Conservation (phyloP, 2,797 vertebrate species). For the Euthynnus affinis region DNA sequence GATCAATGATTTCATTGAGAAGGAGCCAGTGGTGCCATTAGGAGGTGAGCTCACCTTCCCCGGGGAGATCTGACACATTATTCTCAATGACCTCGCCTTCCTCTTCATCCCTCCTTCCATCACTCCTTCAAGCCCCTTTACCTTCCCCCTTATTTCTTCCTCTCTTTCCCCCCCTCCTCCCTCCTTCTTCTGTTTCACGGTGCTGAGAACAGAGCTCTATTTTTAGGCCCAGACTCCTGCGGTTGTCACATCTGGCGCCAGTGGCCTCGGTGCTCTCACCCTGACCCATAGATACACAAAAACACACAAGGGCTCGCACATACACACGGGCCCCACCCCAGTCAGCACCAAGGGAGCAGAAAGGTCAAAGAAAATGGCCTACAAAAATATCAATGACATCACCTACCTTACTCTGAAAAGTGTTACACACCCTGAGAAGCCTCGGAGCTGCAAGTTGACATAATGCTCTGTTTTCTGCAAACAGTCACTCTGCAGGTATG, state of each 20-base stretch:
- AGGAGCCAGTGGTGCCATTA: constrained; percentile 83
- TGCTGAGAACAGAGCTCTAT: constrained; percentile 87
- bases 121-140: constrained; percentile 46
- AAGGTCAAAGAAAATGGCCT: constrained; percentile 78
- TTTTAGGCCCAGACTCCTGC: constrained; percentile 87
- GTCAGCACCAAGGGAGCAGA: constrained; percentile 64
- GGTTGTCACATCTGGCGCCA: constrained; percentile 89
- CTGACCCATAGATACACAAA: constrained; percentile 78
- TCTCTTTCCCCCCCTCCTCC: constrained; percentile 47
- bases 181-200: constrained; percentile 72
- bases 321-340: constrained; percentile 66
- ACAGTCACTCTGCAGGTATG: constrained; percentile 55
- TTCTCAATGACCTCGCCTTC: constrained; percentile 80
- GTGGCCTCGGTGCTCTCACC: constrained; percentile 80
- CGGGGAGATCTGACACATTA: constrained; percentile 71
- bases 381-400: constrained; percentile 79
- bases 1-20: constrained; percentile 89
- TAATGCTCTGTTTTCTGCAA: constrained; percentile 54
- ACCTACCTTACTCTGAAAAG: constrained; percentile 57
- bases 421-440: constrained; percentile 52
- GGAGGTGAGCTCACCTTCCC: constrained; percentile 87
- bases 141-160: constrained; percentile 41
- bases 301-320: constrained; percentile 35
- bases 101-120: constrained; percentile 52
- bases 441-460: constrained; percentile 44